Base-by-base conservation (phyloP, 1,140 invertebrate genomes). In the Drosophila eugracilis region DNA sequence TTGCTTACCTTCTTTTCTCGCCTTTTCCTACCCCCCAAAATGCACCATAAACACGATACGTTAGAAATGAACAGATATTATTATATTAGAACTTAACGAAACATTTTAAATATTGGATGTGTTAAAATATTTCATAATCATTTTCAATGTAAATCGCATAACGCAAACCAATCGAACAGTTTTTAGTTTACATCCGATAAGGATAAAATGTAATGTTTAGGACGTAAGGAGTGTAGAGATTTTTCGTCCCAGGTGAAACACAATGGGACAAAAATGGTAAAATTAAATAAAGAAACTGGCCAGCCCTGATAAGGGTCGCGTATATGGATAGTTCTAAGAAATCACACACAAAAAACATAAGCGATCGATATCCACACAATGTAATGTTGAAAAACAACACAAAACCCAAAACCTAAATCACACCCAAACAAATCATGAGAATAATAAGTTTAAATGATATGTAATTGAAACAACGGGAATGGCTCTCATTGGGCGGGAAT, bases 11-110 rank as follows among this genome's bases (percentile, higher is more conserved):
- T 53, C 30, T 50, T 79, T 39, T 54, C 28, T 42, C 53, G 32
- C 12, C 36, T 9, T 34, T 32, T 52, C 48, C 21, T 22, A 17
- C 36, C 14, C 19, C 52, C 28, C 47, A 17, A 47, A 47, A 72
- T 59, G 57, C 76, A 83, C 63, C 50, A 63, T 54, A 57, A 62
- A 32, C n/a, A n/a, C 58, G 53, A 59, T 73, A 85, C 50, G 65
- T 80, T 80, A 80, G 44, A 67, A 80, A 54, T 72, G 76, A 84
- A 86, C 60, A 75, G 80, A 84, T 84, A 84, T 84, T 84, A 84
- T 72, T 49, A 85, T 57, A 67, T 58, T 63, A 71, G 47, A 74
- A 41, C 48, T 28, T 76, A 80, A 84, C 32, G 37, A 75, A 79
- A 30, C 49, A 60, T 75, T 83, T 83, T 74, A 65, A 65, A 62